Evolutionary conservation across 2,888 invertebrate genomes (phyloP), one percentile per base, ranked within the genome.

Genomic region (Zonitis immaculata): DNA sequence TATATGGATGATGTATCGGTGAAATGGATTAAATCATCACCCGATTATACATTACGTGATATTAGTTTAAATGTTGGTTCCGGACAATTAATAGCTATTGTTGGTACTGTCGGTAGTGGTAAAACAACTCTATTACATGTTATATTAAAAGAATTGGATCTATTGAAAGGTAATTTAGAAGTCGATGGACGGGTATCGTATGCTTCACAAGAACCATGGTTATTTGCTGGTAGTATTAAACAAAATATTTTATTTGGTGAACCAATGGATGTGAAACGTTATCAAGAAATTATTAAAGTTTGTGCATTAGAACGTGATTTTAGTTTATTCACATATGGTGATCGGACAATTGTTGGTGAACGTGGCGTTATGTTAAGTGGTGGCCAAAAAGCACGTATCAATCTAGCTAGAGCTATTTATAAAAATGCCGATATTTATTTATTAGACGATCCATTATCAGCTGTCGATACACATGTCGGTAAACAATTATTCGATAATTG

Each of bases 231-330:
- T 18, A 89, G 89, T 58, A 85, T 97, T 0, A 80, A 90, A 14
- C 92, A 95, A 67, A 97, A 97, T 74, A 91, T 97, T 60, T 73
- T 93, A 1, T 96, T 97, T 74, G 95, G 95, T 0, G 83, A 82
- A 69, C 77, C 81, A 59, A 87, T 82, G 83, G 85, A 86, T 62
- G 78, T 81, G 20, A 79, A 81, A 18, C 79, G 83, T 16, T 87
- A 80, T 73, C 87, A 80, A 72, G 77, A 83, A 53, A 85, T 84
- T 27, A 76, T 91, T 1, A 80, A 81, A 32, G 85, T 84, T 0
- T 88, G 88, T 67, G 85, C 87, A 2, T 78, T 89, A 44, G 83
- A 84, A 67, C 75, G 82, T 54, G 92, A 92, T 73, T 84, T 92
- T 65, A 73, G 79, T 4, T 75, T 87, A 57, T 80, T 92, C 66